Conservation (phyloP, 2,113 vertebrate genomes). For the Azemiops feae region DNA sequence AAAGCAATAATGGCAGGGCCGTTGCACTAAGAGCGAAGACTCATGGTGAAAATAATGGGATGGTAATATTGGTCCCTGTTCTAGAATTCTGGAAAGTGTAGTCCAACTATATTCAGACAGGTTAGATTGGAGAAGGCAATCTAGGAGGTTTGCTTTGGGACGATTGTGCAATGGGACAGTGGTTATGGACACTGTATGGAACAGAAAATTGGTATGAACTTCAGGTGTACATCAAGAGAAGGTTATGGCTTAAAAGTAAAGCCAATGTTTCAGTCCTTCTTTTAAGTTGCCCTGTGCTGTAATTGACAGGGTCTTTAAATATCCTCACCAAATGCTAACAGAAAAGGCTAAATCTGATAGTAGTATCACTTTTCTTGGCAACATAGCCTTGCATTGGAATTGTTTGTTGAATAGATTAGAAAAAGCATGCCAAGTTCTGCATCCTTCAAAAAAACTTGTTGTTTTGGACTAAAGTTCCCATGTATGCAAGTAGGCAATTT, state of each 20-base stretch:
- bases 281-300: background rate
- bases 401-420: background rate
- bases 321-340: background rate
- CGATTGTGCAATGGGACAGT: background rate
- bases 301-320: background rate
- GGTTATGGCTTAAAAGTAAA: background rate
- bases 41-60: background rate
- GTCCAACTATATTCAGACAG: background rate
- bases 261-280: background rate
- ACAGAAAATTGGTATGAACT: background rate
- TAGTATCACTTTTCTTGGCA: background rate
- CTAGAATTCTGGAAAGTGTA: background rate
- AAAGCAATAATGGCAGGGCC: background rate
- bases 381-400: background rate
- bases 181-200: background rate
- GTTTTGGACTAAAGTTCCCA: background rate
- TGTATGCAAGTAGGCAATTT: background rate
- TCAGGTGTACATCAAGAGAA: background rate
- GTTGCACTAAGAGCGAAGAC: background rate
- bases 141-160: background rate
- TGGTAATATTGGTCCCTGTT: background rate
- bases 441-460: background rate
- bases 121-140: background rate
- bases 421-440: background rate
- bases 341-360: background rate